A percentile compares a stretch with the other conserved stretches of the same genome.
These are phyloP conservation scores for Mylabris sibirica DNA, from an alignment of 2,888 invertebrate species.

Conservation along the genomic window DNA sequence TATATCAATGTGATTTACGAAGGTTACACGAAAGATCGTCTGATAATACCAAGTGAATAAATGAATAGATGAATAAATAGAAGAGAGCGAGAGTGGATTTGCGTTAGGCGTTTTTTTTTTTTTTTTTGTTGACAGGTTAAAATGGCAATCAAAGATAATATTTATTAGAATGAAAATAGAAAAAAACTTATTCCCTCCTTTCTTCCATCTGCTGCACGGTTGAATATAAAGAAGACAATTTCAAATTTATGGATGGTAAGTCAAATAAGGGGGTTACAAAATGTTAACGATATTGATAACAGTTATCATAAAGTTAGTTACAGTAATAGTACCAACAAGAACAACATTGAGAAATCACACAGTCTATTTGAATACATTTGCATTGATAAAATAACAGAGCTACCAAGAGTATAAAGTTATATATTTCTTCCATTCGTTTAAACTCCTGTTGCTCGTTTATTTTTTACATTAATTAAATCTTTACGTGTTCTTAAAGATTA, in stretches of 20 bases:
- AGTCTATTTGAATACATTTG: not conserved
- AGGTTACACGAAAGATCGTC: not conserved
- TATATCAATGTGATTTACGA: slow-evolving; percentile 1
- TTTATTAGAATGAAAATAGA: not conserved
- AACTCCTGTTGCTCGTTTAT: not conserved
- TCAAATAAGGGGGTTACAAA: not conserved
- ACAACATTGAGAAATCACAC: not conserved
- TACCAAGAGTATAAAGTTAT: not conserved
- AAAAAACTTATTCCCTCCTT: not conserved
- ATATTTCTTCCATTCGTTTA: not conserved
- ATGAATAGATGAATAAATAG: not conserved
- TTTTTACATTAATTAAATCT: not conserved
- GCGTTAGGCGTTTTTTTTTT: too few species aligned
- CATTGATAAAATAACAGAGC: not conserved
- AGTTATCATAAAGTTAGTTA: not conserved
- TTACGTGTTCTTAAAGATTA: not conserved
- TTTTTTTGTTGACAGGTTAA: not conserved
- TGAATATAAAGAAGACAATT: not conserved
- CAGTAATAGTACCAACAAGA: not conserved
- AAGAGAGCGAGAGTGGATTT: not conserved
- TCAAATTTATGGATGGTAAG: not conserved
- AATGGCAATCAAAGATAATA: not conserved
- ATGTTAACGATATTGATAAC: not conserved
- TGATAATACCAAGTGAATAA: not conserved
- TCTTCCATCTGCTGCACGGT: not conserved